Evolutionary conservation across 2,797 vertebrate species (phyloP), one percentile per base, ranked within the genome.

Genomic region (Rhynchonycteris naso): DNA sequence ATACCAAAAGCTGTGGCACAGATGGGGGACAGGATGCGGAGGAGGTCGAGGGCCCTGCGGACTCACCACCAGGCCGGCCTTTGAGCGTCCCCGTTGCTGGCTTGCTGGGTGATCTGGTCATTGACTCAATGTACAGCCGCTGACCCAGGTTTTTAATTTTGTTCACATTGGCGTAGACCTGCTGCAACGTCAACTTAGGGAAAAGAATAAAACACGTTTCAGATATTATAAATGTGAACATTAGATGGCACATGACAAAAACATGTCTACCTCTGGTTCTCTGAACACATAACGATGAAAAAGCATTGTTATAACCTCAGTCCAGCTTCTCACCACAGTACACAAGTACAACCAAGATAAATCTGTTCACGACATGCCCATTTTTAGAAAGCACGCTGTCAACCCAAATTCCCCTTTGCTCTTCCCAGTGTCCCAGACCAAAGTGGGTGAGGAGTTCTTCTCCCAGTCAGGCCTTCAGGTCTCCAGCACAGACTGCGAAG

Each of bases 91-190:
- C 28, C 8, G 16, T 58, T 0, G 74, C 86, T 4, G 33, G 97
- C 72, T 92, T 80, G 14, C 52, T 74, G 52, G 96, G 97, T 0
- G 63, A 6, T 82, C 94, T 97, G 94, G 97, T 97, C 94, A 94
- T 95, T 0, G 98, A 98, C 2, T 98, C 96, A n/a, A 98, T 97
- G 91, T 97, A 98, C 11, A 98, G 97, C 93, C 98, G 97, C 94
- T 98, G 98, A 2, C 98, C 98, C 38, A 95, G 59, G 72, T 97
- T 98, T 97, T 98, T 98, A 65, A 98, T 97, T 69, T 97, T 92
- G 95, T 97, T 98, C 15, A 98, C 97, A 96, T 97, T 97, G 93
- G 97, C 97, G 83, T 93, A 98, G 88, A 98, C 97, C 66, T 98
- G 98, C 65, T 98, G 97, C 95, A 98, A 94, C 1, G 98, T 98